Evolutionary conservation across 2,797 vertebrate species (phyloP), one percentile per base, ranked within the genome.

Genomic region (Menidia menidia): DNA sequence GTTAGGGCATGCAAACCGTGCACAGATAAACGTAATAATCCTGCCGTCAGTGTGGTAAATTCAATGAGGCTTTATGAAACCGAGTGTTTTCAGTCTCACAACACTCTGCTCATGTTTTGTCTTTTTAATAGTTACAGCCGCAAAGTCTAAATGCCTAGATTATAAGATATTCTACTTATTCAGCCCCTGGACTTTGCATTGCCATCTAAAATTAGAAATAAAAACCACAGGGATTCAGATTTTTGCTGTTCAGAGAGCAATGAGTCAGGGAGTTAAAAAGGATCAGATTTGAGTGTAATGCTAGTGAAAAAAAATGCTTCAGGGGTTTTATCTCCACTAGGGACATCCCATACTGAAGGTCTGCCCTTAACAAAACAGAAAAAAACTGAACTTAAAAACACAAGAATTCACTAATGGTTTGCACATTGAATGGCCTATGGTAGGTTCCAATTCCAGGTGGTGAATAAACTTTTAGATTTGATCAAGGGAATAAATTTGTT

Each of bases 161-260:
- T 78, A 32, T 47, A 70, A 72, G 65, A 79, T 71, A 71, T 80
- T 69, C 64, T 59, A 78, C 71, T 79, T 52, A 68, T 82, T 83
- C 54, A 66, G 73, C 44, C 71, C 3, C 10, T 65, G 58, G 74
- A 81, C 60, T 78, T 75, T 59, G 62, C 66, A 67, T 71, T 19
- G 51, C 47, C 63, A 50, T 69, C 69, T 86, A 84, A 86, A 87
- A 83, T 87, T 83, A 87, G 83, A 73, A 70, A 82, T 84, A 77
- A 18, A 25, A 12, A 39, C 41, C 71, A 82, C 61, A 59, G 76
- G 80, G 80, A 88, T 84, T 85, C 64, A 58, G 73, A 81, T 83
- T 81, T 83, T 80, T 75, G 50, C 55, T 73, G 63, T 77, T 86
- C 66, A 83, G 69, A 84, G 81, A 78, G 84, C 82, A 83, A 66